These are phyloP conservation scores for Columbina picui DNA, from an alignment of 2,113 vertebrate genomes.

Conservation along the genomic window DNA sequence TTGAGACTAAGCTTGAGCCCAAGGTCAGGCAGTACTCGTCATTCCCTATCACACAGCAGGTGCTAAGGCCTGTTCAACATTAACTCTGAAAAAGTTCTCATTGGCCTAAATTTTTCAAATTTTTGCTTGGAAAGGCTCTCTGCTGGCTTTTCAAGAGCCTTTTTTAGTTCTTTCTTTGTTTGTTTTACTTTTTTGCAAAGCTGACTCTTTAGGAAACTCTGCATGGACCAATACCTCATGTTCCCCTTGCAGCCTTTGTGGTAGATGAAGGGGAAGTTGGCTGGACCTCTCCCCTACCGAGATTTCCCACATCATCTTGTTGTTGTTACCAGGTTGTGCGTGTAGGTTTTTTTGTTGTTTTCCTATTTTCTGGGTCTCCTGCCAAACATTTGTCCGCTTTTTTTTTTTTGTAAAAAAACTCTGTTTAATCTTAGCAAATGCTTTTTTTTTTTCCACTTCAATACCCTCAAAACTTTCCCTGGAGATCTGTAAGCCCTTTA, in stretches of 20 bases:
- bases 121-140: neutral
- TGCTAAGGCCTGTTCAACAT: neutral
- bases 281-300: neutral
- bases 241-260: neutral
- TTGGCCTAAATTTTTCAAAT: neutral
- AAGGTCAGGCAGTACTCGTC: neutral
- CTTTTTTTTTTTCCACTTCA: conserved; percentile 46
- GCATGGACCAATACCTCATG: neutral
- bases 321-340: conserved; percentile 5
- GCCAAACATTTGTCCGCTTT: conserved; percentile 28
- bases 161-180: neutral
- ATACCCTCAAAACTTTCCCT: conserved; percentile 39
- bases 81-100: neutral
- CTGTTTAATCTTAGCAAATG: conserved; percentile 31
- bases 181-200: neutral
- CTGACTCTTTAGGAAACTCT: neutral
- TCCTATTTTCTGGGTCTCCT: neutral
- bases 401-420: neutral
- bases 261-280: neutral
- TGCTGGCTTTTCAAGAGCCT: neutral
- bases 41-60: neutral
- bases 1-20: neutral
- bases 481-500: conserved; percentile 49
- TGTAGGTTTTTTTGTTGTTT: neutral
- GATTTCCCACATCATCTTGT: neutral